Conservation (phyloP, 2,113 vertebrate species). For the Hippopotamus amphibius region DNA sequence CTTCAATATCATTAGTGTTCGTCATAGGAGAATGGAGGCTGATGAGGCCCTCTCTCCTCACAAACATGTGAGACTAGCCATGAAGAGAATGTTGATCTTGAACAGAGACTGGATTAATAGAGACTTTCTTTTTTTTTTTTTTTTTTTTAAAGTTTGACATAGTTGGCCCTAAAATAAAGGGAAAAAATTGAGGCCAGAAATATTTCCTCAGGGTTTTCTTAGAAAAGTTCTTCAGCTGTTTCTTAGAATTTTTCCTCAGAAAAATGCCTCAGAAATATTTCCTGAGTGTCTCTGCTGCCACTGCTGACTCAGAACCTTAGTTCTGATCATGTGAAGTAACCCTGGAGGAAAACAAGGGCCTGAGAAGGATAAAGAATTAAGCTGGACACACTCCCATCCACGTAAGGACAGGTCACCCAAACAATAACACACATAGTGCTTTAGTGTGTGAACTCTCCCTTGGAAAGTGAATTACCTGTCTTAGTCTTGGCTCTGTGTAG, state of each 20-base stretch:
- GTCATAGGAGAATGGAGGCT: background rate
- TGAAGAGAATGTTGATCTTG: background rate
- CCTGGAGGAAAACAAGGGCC: background rate
- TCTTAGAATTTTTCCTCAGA: background rate
- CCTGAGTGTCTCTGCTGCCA: background rate
- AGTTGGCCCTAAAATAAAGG: background rate
- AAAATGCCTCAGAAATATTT: background rate
- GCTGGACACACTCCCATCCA: too few species aligned
- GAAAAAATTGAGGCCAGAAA: background rate
- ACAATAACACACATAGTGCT: background rate
- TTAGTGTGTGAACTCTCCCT: background rate
- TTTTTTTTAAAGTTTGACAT: background rate
- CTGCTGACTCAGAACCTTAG: background rate
- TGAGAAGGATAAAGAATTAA: background rate
- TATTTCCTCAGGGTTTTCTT: background rate
- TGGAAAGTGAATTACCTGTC: background rate
- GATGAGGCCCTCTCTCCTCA: background rate
- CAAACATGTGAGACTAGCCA: background rate
- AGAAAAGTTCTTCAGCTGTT: background rate
- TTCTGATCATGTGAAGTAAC: background rate
- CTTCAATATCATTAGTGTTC: background rate
- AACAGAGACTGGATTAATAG: background rate
- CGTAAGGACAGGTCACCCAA: background rate
- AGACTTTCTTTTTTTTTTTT: too few species aligned
- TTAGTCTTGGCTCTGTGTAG: background rate